Conservation (phyloP, 2,888 invertebrate genomes). For the Tetramorium bicarinatum region DNA sequence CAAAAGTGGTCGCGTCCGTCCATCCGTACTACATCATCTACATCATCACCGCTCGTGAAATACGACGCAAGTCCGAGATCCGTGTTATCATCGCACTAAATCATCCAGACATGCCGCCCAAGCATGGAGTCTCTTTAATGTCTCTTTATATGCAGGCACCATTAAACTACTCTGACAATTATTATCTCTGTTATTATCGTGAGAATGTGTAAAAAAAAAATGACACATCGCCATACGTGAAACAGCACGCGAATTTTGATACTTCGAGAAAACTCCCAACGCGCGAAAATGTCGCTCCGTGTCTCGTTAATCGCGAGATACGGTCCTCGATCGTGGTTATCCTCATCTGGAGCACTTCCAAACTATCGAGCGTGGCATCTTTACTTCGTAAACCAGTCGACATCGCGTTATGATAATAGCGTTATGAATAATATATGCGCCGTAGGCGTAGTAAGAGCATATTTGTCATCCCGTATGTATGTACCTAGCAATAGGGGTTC, state of each 20-base stretch:
- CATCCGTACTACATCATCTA: conserved; percentile 56
- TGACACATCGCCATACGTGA: not conserved
- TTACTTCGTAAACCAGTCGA: conserved; percentile 45
- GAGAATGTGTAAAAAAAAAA: not conserved
- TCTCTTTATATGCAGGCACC: conserved; percentile 23
- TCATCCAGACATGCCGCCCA: conserved; percentile 17
- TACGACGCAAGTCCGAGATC: conserved; percentile 64
- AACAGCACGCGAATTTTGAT: conserved; percentile 10
- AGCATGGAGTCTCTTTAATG: conserved; percentile 16
- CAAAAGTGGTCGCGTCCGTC: conserved; percentile 61
- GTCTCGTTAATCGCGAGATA: conserved; percentile 56
- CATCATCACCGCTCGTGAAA: conserved; percentile 53
- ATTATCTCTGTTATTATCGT: conserved; percentile 5
- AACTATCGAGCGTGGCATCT: conserved; percentile 39
- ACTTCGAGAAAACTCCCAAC: not conserved
- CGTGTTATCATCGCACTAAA: conserved; percentile 42
- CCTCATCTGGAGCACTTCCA: conserved; percentile 65
- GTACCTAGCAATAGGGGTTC: conserved; percentile 25
- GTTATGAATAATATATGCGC: conserved; percentile 52
- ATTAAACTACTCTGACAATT: conserved; percentile 25
- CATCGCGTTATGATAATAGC: conserved; percentile 58
- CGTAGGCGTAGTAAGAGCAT: conserved; percentile 51
- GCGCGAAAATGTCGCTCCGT: not conserved
- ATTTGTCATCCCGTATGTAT: conserved; percentile 43
- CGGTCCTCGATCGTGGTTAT: conserved; percentile 61